A percentile compares a stretch with the other conserved stretches of the same genome.
Conservation (phyloP, 2,888 invertebrate genomes). For the Melinopterus prodromus region DNA sequence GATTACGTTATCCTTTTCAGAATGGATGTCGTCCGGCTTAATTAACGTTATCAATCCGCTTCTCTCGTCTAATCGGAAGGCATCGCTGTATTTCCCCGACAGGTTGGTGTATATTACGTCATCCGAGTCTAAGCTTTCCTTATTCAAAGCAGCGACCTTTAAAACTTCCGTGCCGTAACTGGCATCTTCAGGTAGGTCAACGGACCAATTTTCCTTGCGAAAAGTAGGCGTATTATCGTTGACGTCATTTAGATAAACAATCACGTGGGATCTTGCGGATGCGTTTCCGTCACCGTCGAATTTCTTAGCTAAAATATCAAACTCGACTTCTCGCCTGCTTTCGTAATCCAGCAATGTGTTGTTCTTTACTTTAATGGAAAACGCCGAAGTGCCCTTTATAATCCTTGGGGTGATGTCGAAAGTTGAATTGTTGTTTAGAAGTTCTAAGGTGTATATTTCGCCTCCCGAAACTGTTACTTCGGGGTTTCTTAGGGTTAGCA, state of each 20-base stretch:
- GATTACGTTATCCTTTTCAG: conserved; percentile 80
- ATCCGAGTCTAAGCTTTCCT: conserved; percentile 82
- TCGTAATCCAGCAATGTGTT: conserved; percentile 87
- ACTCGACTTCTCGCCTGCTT: conserved; percentile 73
- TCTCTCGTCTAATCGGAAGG: conserved; percentile 78
- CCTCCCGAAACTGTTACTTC: conserved; percentile 55
- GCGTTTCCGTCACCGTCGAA: conserved; percentile 76
- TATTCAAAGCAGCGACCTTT: conserved; percentile 81
- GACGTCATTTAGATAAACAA: conserved; percentile 82
- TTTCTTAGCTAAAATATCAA: conserved; percentile 81
- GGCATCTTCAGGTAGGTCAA: conserved; percentile 82
- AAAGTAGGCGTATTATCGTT: conserved; percentile 92
- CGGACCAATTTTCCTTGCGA: conserved; percentile 74
- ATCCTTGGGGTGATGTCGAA: conserved; percentile 89
- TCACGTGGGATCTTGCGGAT: conserved; percentile 77
- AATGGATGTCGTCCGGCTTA: conserved; percentile 80
- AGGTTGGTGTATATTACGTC: conserved; percentile 72
- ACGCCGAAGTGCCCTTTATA: conserved; percentile 79
- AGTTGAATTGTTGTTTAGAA: conserved; percentile 84
- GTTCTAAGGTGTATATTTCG: conserved; percentile 80
- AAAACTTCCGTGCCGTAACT: conserved; percentile 63
- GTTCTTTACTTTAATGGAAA: conserved; percentile 85
- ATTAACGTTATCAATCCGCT: conserved; percentile 84
- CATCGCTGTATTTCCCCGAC: conserved; percentile 79
- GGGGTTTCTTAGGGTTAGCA: conserved; percentile 61